Evolutionary conservation across 2,113 vertebrate genomes (phyloP).

Genomic region (Passer montanus): DNA sequence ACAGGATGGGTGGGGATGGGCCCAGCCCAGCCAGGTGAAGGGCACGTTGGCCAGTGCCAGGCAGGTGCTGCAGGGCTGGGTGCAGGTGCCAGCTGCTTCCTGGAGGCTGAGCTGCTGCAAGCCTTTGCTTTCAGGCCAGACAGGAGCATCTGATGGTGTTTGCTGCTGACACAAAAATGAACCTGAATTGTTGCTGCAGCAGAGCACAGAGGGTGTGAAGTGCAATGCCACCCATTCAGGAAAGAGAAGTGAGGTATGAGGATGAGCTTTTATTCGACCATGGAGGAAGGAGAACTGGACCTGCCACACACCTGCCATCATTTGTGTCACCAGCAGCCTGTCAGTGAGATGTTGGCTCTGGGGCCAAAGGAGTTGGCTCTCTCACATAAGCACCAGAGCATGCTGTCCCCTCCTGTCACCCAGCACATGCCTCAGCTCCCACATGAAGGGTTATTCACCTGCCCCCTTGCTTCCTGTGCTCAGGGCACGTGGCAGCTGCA

Average conservation of each 20-base stretch:
- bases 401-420: rapidly evolving
- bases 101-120: neutral
- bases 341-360: neutral
- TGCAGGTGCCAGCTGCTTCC: neutral
- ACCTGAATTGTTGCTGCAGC: neutral
- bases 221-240: neutral
- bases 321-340: neutral
- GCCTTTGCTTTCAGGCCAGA: neutral
- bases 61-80: neutral
- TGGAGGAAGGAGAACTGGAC: rapidly evolving
- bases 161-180: neutral
- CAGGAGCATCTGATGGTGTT: neutral
- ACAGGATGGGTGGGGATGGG: neutral
- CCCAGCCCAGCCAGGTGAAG: neutral
- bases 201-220: neutral
- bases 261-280: neutral
- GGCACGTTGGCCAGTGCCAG: rapidly evolving
- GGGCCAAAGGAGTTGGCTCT: rapidly evolving
- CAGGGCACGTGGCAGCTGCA: neutral
- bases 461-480: neutral
- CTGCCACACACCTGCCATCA: neutral
- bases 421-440: neutral
- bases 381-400: neutral
- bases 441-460: rapidly evolving
- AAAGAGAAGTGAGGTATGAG: neutral